A percentile compares a stretch with the other conserved stretches of the same genome.
Evolutionary conservation across 64 coral and sea anemone genomes (phyloP).

Genomic region (Anthopleura sola): DNA sequence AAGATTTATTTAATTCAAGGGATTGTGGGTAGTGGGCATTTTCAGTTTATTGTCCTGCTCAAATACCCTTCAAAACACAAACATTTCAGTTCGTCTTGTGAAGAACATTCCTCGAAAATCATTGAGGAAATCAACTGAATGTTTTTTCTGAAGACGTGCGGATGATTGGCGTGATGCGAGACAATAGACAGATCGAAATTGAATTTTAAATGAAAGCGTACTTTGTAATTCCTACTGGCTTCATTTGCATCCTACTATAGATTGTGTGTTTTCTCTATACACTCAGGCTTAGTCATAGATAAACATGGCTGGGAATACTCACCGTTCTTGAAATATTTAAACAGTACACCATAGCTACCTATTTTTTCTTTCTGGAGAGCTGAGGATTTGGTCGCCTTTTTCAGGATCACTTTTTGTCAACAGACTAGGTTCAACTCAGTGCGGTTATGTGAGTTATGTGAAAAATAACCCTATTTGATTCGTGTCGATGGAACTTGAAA

Average conservation of each 20-base stretch:
- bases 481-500: not conserved
- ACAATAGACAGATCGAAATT: slow-evolving; percentile 3
- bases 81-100: not conserved
- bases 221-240: slow-evolving; percentile 7
- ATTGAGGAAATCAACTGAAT: not conserved
- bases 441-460: not conserved
- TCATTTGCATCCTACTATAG: not conserved
- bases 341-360: not conserved
- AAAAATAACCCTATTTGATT: not conserved
- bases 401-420: not conserved
- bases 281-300: slow-evolving; percentile 9
- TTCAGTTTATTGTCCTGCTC: not conserved
- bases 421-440: not conserved
- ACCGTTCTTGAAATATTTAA: slow-evolving; percentile 12
- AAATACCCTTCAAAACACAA: not conserved
- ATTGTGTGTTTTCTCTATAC: slow-evolving; percentile 14
- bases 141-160: not conserved
- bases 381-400: not conserved
- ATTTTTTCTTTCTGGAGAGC: not conserved
- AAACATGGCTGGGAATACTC: slow-evolving; percentile 14
- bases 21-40: not conserved
- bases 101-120: not conserved
- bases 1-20: not conserved
- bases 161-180: slow-evolving; percentile 1
- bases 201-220: slow-evolving; percentile 4